Percentiles rank a stretch among this genome's conserved stretches.
Evolutionary conservation across 2,797 vertebrate species (phyloP).

Genomic region (Epinephelus awoara): DNA sequence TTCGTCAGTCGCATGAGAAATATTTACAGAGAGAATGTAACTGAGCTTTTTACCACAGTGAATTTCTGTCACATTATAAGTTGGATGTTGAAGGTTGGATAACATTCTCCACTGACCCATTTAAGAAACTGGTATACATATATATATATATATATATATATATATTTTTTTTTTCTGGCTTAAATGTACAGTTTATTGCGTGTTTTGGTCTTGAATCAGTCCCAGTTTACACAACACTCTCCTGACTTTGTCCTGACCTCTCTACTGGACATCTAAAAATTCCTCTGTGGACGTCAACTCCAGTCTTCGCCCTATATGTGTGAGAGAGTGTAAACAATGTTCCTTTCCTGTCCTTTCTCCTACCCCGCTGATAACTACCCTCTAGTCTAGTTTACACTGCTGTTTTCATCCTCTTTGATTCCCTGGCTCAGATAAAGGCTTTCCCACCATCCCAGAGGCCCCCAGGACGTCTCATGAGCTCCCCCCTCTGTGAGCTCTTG

Average conservation of each 20-base stretch:
- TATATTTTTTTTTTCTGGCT: background rate
- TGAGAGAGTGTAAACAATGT: conserved; percentile 52
- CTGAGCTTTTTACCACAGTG: no score
- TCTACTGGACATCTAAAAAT: conserved; percentile 31
- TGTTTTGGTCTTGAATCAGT: background rate
- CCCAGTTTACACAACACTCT: background rate
- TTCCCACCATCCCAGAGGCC: conserved; percentile 64
- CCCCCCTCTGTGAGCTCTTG: conserved; percentile 51
- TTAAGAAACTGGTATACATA: background rate
- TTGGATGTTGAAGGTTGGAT: background rate
- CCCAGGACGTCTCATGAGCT: conserved; percentile 63
- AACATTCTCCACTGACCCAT: background rate
- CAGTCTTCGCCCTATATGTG: background rate
- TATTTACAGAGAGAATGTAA: background rate
- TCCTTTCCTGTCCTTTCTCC: conserved; percentile 29
- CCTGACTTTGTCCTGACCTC: conserved; percentile 41
- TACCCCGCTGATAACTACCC: conserved; percentile 50
- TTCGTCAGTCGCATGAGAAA: background rate
- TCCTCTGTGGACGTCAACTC: background rate
- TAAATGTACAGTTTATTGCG: background rate
- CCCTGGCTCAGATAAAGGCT: conserved; percentile 70
- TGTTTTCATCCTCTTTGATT: conserved; percentile 67
- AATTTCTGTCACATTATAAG: background rate
- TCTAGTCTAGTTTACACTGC: conserved; percentile 54
- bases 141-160: no score